Evolutionary conservation across 2,888 invertebrate species (phyloP).

Genomic region (Chalcis sispes): DNA sequence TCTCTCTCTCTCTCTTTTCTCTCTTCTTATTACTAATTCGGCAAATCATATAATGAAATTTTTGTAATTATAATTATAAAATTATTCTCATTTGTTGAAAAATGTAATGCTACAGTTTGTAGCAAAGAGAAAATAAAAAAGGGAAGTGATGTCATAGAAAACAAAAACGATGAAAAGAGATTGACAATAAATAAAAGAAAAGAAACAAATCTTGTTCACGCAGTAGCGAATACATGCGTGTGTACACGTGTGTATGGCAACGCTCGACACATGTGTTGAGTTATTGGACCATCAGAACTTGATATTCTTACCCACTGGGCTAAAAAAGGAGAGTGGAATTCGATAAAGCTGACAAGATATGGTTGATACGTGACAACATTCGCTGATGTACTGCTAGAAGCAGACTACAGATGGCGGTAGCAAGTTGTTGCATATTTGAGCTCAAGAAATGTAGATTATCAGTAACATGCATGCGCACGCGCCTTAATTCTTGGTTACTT

Average conservation of each 20-base stretch:
- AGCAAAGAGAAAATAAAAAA: constrained; percentile 34
- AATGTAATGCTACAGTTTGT: too few relatives aligned
- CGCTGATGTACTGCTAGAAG: background rate
- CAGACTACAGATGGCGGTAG: constrained; percentile 68
- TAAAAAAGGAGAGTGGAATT: constrained; percentile 46
- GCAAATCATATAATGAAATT: too few relatives aligned
- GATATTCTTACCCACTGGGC: constrained; percentile 65
- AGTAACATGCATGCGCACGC: constrained; percentile 56
- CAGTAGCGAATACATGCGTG: background rate
- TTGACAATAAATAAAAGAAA: background rate
- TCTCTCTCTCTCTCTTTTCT: constrained; percentile 57
- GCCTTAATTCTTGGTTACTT: too few relatives aligned
- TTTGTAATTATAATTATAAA: too few relatives aligned
- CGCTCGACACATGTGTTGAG: background rate
- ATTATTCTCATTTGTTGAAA: too few relatives aligned
- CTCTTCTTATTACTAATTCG: too few relatives aligned
- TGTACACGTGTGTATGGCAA: background rate
- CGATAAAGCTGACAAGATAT: background rate
- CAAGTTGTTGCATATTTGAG: constrained; percentile 41
- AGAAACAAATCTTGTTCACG: too few relatives aligned
- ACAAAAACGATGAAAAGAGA: constrained; percentile 43
- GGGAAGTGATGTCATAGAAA: constrained; percentile 39
- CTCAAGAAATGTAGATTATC: constrained; percentile 62
- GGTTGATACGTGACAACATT: constrained; percentile 8
- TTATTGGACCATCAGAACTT: constrained; percentile 35